Evolutionary conservation across 64 coral and sea anemone genomes (phyloP), one percentile per base, ranked within the genome.

Genomic region (Montipora foliosa): DNA sequence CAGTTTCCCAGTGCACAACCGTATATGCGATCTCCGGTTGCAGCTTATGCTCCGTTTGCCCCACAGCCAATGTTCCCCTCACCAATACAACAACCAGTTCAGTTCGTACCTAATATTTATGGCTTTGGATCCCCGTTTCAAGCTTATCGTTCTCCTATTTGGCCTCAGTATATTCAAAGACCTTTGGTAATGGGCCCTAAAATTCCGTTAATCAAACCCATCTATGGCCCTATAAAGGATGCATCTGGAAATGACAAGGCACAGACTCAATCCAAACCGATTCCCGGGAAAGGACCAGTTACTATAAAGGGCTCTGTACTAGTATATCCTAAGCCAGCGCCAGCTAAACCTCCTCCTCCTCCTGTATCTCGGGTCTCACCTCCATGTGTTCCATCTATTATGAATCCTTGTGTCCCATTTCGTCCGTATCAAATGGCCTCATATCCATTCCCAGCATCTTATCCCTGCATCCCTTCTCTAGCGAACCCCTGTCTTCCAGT

Each of bases 391-490:
- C 80, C 80, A 64, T 16, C 80, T 82, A 1, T 11, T 1, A 64
- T 4, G 12, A 82, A 82, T 82, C 80, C 55, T 25, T 82, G 80
- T 16, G 10, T 47, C 64, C 80, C 82, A 4, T 69, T 51, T 22
- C 82, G 44, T 72, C 82, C 82, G 8, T 86, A 69, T 72, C 66
- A 62, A 4, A n/a, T 51, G n/a, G 16, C 45, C 2, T 46, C 47
- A 86, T 49, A 50, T 12, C 66, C 66, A 1, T 72, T 86, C 9
- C 67, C 62, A 21, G 67, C 67, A 44, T 15, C 47, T 19, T 70
- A 86, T 49, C 82, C 82, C 82, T 86, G 82, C 82, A 86, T 86
- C 82, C 82, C 82, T 86, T 86, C 82, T 47, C 17, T 72, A 86
- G 82, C 62, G 82, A 86, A 86, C 47, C 82, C 66, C 2, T 86